Base-by-base conservation (phyloP, 2,797 vertebrate genomes). In the Lepilemur septentrionalis region DNA sequence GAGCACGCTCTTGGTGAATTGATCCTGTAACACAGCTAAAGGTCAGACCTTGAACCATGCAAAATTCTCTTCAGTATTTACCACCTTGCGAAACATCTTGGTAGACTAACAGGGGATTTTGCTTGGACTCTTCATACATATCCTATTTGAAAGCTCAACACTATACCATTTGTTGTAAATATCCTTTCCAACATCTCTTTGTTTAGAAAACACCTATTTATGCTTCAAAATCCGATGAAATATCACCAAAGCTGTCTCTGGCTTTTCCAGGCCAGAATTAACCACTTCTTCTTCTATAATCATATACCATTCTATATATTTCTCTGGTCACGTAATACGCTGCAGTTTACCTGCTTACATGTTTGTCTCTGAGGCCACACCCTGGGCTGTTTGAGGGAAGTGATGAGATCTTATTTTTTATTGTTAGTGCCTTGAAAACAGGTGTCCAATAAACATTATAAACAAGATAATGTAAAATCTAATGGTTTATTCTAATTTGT, bases 401-500 rank as follows among this genome's bases (percentile, higher is more conserved):
- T 23, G 13, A 11, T 18, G 15, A 61, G 46, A n/a, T 41, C n/a
- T 73, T 35, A 65, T 67, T 79, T 61, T 81, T 72, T 72, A 50
- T 38, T 13, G 41, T 59, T 35, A 73, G 5, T 48, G 43, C 38
- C 89, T 92, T 55, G 3, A 52, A 84, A 46, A 30, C 11, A 89
- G 17, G 14, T 83, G n/a, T 32, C 43, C 30, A 80, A 80, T 61
- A 93, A 91, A 70, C 25, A 28, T 4, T 55, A 22, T 69, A 48
- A 70, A 61, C 1, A 69, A 72, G 35, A 55, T 41, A 84, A 55
- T 17, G 6, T 59, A 94, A 82, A 63, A 32, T 18, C 43, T 84
- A 93, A 46, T 50, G 52, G 22, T 32, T 81, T 93, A 22, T 82
- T 81, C 52, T 81, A 76, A 70, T 76, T 52, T 59, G 38, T 63